Conservation (phyloP, 92 coral and sea anemone genomes). For the Hydrozoanthus gracilis region DNA sequence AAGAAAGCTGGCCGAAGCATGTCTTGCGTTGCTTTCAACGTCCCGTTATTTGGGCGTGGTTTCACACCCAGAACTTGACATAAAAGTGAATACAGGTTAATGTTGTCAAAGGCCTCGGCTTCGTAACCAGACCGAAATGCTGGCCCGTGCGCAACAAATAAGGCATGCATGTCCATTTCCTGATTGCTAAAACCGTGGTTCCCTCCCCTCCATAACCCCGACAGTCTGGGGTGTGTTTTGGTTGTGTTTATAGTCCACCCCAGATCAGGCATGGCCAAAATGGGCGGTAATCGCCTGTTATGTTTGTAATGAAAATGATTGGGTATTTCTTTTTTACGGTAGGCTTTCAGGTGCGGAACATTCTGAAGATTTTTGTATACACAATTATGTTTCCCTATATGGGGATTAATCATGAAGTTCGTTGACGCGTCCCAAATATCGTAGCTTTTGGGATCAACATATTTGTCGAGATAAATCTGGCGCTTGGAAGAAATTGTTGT, state of each 20-base stretch:
- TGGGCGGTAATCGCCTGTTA: conserved; percentile 75
- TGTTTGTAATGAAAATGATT: conserved; percentile 59
- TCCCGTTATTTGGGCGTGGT: conserved; percentile 93
- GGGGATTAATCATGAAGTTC: conserved; percentile 74
- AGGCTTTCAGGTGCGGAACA: conserved; percentile 75
- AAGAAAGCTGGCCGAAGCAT: conserved; percentile 24
- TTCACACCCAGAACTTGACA: conserved; percentile 78
- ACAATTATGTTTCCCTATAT: conserved; percentile 51
- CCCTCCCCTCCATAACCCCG: conserved; percentile 50
- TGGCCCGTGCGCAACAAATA: conserved; percentile 94
- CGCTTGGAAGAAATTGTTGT: conserved; percentile 70
- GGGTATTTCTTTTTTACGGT: conserved; percentile 79
- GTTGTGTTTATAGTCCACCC: conserved; percentile 87
- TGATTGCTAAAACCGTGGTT: conserved; percentile 72
- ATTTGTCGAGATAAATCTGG: conserved; percentile 66
- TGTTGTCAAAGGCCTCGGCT: conserved; percentile 67
- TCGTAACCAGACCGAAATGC: conserved; percentile 76
- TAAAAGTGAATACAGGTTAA: conserved; percentile 82
- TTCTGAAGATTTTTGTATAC: conserved; percentile 68
- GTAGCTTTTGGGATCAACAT: conserved; percentile 64
- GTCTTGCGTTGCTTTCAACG: conserved; percentile 38
- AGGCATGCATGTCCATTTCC: conserved; percentile 78
- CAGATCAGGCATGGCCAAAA: conserved; percentile 71
- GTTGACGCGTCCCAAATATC: conserved; percentile 90
- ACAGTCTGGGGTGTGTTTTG: conserved; percentile 21